Conservation (phyloP, 37 sponge, comb jelly and placozoan genomes). For the Mnemiopsis leidyi region DNA sequence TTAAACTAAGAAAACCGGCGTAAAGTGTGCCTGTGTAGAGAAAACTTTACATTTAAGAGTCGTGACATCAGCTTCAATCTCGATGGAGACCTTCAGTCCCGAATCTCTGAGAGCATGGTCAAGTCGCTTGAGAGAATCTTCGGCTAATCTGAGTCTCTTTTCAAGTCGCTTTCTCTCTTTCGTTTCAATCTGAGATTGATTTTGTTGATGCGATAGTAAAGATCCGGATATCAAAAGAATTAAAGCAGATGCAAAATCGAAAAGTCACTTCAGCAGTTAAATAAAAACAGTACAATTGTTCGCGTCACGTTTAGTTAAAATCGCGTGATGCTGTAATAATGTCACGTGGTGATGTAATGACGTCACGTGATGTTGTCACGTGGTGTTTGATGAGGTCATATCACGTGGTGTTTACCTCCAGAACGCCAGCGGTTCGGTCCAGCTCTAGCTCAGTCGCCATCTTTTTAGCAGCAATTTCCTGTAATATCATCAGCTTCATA, state of each 20-base stretch:
- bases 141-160: slow-evolving; percentile 83
- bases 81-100: slow-evolving; percentile 88
- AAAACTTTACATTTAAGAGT: slow-evolving; percentile 77
- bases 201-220: too few species aligned
- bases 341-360: too few species aligned
- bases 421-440: not conserved
- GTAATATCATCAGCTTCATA: not conserved
- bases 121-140: slow-evolving; percentile 91
- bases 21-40: too few species aligned
- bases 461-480: not conserved
- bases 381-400: too few species aligned
- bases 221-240: too few species aligned
- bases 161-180: slow-evolving; percentile 82
- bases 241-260: not conserved
- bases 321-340: too few species aligned
- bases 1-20: too few species aligned
- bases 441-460: not conserved
- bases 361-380: too few species aligned
- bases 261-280: too few species aligned
- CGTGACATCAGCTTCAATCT: slow-evolving; percentile 91
- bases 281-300: too few species aligned
- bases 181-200: slow-evolving; percentile 74
- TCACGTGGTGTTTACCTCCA: slow-evolving; percentile 24
- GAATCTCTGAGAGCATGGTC: slow-evolving; percentile 91
- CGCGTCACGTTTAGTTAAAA: too few species aligned